Percentiles rank a stretch among this genome's conserved stretches.
These are phyloP conservation scores for Andrena minutula DNA, from an alignment of 2,888 invertebrate species.

Conservation along the genomic window DNA sequence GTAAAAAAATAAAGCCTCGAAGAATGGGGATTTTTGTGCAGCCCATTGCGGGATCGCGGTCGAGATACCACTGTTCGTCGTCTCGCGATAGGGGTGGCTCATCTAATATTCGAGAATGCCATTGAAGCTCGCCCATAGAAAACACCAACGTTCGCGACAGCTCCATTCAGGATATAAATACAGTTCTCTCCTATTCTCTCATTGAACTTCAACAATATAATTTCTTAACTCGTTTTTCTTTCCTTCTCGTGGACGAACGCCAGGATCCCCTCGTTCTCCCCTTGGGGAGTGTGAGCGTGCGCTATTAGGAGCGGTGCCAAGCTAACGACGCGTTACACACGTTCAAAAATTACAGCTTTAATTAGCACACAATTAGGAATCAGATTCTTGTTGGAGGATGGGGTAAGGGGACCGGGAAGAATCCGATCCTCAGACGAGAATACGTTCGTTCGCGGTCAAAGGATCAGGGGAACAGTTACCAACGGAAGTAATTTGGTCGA, in stretches of 20 bases:
- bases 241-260: conserved; percentile 67
- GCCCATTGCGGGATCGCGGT: conserved; percentile 38
- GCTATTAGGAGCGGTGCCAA: conserved; percentile 67
- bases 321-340: conserved; percentile 63
- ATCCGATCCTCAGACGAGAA: conserved; percentile 41
- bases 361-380: conserved; percentile 68
- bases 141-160: conserved; percentile 54
- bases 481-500: conserved; percentile 68
- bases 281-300: conserved; percentile 56
- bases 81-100: conserved; percentile 29
- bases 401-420: conserved; percentile 36
- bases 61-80: conserved; percentile 29
- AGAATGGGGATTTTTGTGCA: conserved; percentile 59
- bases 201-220: conserved; percentile 77
- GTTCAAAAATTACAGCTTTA: conserved; percentile 65
- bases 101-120: conserved; percentile 57
- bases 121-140: conserved; percentile 61
- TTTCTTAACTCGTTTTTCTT: conserved; percentile 52
- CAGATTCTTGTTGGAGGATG: conserved; percentile 27
- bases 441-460: conserved; percentile 31
- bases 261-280: conserved; percentile 53
- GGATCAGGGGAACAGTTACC: conserved; percentile 53
- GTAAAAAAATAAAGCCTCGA: conserved; percentile 65
- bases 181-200: conserved; percentile 54
- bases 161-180: conserved; percentile 66